These are phyloP conservation scores for Halesus radiatus DNA, from an alignment of 1,140 invertebrate species.

Conservation along the genomic window DNA sequence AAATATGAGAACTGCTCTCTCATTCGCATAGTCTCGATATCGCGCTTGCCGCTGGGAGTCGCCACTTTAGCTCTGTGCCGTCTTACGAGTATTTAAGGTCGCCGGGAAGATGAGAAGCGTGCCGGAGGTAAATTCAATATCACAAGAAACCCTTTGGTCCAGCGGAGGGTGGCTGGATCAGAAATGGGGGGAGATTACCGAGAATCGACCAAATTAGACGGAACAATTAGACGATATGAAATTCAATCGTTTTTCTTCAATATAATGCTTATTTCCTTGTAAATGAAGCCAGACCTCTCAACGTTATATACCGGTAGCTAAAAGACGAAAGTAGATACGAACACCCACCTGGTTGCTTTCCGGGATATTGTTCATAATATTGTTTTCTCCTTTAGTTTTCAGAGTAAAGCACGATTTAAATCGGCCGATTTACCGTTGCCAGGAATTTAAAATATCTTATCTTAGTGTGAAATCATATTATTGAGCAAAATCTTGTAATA, in stretches of 20 bases:
- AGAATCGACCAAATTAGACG: constrained; percentile 29
- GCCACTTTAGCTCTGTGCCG: neutral
- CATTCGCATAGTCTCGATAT: neutral
- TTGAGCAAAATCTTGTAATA: too few species aligned
- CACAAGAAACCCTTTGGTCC: constrained; percentile 42
- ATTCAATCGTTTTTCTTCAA: constrained; percentile 15
- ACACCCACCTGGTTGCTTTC: too few species aligned
- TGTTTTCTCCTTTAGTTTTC: too few species aligned
- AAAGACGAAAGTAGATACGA: too few species aligned
- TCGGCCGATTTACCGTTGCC: too few species aligned
- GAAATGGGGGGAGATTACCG: neutral
- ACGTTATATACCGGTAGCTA: too few species aligned
- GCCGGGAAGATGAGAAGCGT: neutral
- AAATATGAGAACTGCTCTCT: neutral
- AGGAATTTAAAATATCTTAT: too few species aligned
- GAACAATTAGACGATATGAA: constrained; percentile 31
- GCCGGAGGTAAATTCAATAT: constrained; percentile 56
- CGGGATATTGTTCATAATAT: too few species aligned
- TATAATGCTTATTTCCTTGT: too few species aligned
- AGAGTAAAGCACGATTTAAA: too few species aligned
- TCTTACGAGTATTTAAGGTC: neutral
- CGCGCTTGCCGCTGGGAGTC: neutral
- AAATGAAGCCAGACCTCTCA: too few species aligned
- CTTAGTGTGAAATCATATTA: too few species aligned
- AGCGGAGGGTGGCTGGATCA: constrained; percentile 3